Evolutionary conservation across 2,797 vertebrate genomes (phyloP).

Genomic region (Pseudochaenichthys georgianus): DNA sequence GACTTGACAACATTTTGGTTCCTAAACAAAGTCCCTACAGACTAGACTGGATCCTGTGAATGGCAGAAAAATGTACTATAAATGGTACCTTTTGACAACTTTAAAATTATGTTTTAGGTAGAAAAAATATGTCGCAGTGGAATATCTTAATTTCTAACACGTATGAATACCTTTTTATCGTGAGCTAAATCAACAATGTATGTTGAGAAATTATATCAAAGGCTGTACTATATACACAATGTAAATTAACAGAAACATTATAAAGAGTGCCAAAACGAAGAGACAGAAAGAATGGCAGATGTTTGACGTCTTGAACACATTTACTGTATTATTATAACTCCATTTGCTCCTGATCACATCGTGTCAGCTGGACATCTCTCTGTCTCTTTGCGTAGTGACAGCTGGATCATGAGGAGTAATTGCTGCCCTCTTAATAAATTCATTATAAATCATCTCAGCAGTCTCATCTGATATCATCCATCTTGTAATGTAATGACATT

Average conservation of each 20-base stretch:
- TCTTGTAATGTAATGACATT: conserved; percentile 40
- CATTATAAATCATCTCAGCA: conserved; percentile 24
- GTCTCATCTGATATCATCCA: conserved; percentile 44
- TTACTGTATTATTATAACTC: neutral
- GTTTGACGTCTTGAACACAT: conserved; percentile 17
- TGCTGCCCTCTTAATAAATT: conserved; percentile 31
- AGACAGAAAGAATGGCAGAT: neutral
- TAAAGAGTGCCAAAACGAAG: neutral
- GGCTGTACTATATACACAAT: neutral
- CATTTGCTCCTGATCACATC: neutral
- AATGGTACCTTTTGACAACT: neutral
- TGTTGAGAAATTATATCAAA: neutral
- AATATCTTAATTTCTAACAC: no score
- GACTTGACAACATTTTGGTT: no score
- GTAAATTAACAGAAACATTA: neutral
- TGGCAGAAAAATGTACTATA: neutral
- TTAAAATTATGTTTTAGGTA: no score
- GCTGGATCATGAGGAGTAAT: conserved; percentile 47
- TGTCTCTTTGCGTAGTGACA: conserved; percentile 8
- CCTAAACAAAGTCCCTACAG: no score
- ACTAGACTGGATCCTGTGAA: neutral
- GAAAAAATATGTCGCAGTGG: no score
- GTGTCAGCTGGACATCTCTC: conserved; percentile 14
- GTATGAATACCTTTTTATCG: no score
- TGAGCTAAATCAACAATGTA: neutral